Conservation (phyloP, 2,113 vertebrate genomes). For the Spilogale gracilis region DNA sequence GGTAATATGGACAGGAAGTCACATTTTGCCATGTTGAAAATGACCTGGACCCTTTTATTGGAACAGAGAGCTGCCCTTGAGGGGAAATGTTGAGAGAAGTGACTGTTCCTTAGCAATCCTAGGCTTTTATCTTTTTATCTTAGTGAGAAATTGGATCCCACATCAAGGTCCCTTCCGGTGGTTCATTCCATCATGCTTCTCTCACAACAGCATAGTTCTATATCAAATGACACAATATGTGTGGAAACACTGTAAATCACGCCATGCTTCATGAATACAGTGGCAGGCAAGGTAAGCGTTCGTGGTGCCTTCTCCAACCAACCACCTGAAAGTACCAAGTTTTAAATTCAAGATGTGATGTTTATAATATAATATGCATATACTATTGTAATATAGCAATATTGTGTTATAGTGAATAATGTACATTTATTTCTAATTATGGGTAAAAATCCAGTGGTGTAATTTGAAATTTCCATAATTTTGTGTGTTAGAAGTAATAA, state of each 20-base stretch:
- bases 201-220: not conserved
- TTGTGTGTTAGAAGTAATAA: not conserved
- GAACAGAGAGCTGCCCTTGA: not conserved
- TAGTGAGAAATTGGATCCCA: not conserved
- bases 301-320: not conserved
- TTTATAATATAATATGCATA: not conserved
- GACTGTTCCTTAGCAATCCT: fast-evolving
- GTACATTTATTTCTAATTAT: not conserved
- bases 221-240: not conserved
- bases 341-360: not conserved
- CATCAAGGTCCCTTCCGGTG: no score
- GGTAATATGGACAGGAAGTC: not conserved
- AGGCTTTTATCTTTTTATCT: not conserved
- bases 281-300: not conserved
- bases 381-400: not conserved
- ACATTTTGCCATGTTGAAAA: not conserved
- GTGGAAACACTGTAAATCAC: not conserved
- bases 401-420: not conserved
- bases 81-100: not conserved
- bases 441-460: not conserved
- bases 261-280: no score
- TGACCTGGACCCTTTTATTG: no score
- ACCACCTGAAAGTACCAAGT: not conserved
- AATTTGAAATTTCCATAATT: not conserved
- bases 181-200: not conserved